phyloP scores from a whole-genome alignment of 2,888 invertebrate genomes.

The Ochropleura leucogaster region DNA sequence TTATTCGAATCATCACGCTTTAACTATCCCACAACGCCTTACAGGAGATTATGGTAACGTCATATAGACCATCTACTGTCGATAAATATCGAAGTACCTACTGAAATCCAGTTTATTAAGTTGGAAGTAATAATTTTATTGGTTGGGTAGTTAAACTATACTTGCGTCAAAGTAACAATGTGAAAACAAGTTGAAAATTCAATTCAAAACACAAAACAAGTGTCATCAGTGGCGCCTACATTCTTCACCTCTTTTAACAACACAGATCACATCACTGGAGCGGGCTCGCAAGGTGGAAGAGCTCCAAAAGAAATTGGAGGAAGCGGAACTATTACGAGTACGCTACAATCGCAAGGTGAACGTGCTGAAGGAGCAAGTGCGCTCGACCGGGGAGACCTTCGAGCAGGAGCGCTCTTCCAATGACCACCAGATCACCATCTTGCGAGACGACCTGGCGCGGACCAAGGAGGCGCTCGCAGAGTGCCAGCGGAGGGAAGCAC shows the following conservation, averaged over 20 bases:
- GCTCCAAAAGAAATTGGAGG: slow-evolving; percentile 94
- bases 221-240: slow-evolving; percentile 11
- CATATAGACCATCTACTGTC: background rate
- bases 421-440: slow-evolving; percentile 93
- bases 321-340: slow-evolving; percentile 94
- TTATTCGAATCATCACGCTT: slow-evolving; percentile 54
- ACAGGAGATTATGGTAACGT: slow-evolving; percentile 20
- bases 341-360: slow-evolving; percentile 94
- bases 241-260: background rate
- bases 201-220: slow-evolving; percentile 3
- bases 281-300: slow-evolving; percentile 96
- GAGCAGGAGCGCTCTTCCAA: slow-evolving; percentile 93
- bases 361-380: slow-evolving; percentile 93
- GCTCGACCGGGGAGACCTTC: slow-evolving; percentile 92
- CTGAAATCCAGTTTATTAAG: background rate
- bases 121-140: slow-evolving; percentile 11
- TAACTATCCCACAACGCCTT: slow-evolving; percentile 34
- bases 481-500: slow-evolving; percentile 94
- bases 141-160: background rate
- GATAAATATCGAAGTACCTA: background rate
- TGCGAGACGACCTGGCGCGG: slow-evolving; percentile 94
- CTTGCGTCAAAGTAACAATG: slow-evolving; percentile 11
- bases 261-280: slow-evolving; percentile 95
- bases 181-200: slow-evolving; percentile 4
- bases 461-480: slow-evolving; percentile 94